Conservation (phyloP, 2,797 vertebrate genomes). For the Gallirallus australis region DNA sequence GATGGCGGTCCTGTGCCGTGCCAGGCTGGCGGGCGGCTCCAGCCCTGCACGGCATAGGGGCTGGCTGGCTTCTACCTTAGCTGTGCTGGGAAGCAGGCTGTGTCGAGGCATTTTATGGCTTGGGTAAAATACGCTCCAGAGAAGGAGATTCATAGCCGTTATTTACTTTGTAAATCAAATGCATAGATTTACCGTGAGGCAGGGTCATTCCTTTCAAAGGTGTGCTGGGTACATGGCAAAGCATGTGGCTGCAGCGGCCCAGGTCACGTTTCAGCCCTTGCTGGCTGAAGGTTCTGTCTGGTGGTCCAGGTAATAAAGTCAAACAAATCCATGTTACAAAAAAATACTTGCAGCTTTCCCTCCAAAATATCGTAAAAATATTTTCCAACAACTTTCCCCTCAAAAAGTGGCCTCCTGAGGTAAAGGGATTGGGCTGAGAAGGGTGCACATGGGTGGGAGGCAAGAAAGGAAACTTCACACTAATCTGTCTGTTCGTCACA, state of each 20-base stretch:
- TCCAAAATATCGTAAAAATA: neutral
- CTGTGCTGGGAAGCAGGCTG: neutral
- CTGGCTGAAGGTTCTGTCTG: neutral
- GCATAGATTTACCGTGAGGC: neutral
- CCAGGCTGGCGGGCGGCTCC: neutral
- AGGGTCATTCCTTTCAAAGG: neutral
- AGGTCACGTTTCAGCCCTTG: neutral
- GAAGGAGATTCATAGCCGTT: neutral
- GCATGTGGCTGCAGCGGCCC: neutral
- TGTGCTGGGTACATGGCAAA: neutral
- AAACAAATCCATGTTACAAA: neutral
- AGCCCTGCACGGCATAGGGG: neutral
- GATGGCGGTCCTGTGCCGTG: conserved; percentile 8
- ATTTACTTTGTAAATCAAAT: conserved; percentile 11
- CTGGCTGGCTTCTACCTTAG: neutral
- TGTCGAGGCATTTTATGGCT: neutral
- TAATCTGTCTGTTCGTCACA: neutral
- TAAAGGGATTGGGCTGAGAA: neutral
- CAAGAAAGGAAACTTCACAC: neutral
- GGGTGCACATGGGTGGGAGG: neutral
- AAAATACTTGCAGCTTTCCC: neutral
- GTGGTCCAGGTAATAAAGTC: neutral
- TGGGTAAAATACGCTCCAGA: neutral
- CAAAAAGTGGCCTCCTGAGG: neutral
- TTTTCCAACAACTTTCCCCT: neutral